Base-by-base conservation (phyloP, 2,797 vertebrate species). In the Phataginus tetradactyla region DNA sequence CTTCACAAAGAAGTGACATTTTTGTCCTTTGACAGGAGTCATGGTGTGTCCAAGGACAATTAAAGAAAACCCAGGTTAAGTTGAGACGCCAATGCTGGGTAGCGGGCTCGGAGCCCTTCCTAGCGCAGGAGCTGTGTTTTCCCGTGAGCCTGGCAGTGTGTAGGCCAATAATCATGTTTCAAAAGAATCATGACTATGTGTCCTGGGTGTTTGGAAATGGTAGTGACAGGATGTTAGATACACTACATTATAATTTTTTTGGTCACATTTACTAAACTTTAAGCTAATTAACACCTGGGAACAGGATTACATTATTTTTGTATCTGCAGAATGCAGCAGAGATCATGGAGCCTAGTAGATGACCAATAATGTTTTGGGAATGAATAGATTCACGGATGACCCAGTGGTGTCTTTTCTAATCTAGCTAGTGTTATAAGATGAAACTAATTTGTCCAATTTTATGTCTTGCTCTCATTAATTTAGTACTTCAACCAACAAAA, bases 241-340 rank as follows among this genome's bases (percentile, higher is more conserved):
- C 4, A 39, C 80, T 84, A 80, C 17, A 11, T 71, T 79, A 37
- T 49, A 68, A 89, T 25, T 75, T 63, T 94, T 66, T 83, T 90
- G n/a, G 68, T 49, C 12, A 63, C 23, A 12, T 34, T 87, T 68
- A 37, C n/a, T 85, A 55, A 75, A 75, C 9, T 55, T 71, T 77
- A 93, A 93, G n/a, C 27, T 90, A 83, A 93, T 25, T 53, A 69
- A 90, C 42, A 84, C 32, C 12, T 72, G 27, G 51, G 17, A 64
- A 37, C 39, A 86, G 13, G 10, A 74, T 95, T 90, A 79, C 86
- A 83, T 71, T 74, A 69, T 84, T 20, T 86, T 86, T 91, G 42
- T 79, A 45, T 27, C 10, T 21, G 34, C 14, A 53, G 61, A 84
- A 57, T 5, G 11, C 59, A 61, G 29, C 75, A 86, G 51, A 74